Base-by-base conservation (phyloP, 2,888 invertebrate genomes). In the Limnephilus rhombicus region DNA sequence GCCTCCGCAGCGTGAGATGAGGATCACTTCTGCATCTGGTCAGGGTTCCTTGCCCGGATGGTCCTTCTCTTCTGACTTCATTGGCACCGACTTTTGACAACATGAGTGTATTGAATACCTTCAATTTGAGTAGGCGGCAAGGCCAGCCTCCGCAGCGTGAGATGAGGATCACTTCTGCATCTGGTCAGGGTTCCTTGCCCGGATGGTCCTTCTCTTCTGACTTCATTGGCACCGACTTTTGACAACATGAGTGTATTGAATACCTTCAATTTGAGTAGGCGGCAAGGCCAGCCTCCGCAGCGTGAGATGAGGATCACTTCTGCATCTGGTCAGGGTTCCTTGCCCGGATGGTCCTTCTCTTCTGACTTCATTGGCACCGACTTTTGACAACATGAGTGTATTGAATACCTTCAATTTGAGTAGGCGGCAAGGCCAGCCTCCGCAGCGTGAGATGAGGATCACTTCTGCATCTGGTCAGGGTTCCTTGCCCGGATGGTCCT, bases 11-110 rank as follows among this genome's bases (percentile, higher is more conserved):
- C 18, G 94, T 94, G 53, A 96, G 94, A 93, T 96, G 96, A 85
- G 96, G 96, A 94, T 96, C 96, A 94, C 96, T 96, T 92, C 96
- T 95, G 91, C 95, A 95, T 80, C 96, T 95, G 81, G 95, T 95
- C 90, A 96, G 94, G 85, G 95, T 95, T 9, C 96, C 94, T 15
- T 96, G 95, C 68, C 68, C 68, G 3, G 92, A 90, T 41, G 95
- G 88, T 29, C 91, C 92, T 49, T 93, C 93, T 83, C 93, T 88
- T 89, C 93, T 93, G 2, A 49, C 15, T n/a, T 11, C 29, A 29
- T 49, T 31, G 31, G 13, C n/a, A n/a, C n/a, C n/a, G n/a, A n/a
- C n/a, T n/a, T n/a, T n/a, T n/a, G n/a, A n/a, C n/a, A n/a, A n/a
- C n/a, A n/a, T 7, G 45, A 45, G 0, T 53, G 18, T 18, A 53